phyloP scores from a whole-genome alignment of 2,797 vertebrate genomes.

The Gymnothorax javanicus region DNA sequence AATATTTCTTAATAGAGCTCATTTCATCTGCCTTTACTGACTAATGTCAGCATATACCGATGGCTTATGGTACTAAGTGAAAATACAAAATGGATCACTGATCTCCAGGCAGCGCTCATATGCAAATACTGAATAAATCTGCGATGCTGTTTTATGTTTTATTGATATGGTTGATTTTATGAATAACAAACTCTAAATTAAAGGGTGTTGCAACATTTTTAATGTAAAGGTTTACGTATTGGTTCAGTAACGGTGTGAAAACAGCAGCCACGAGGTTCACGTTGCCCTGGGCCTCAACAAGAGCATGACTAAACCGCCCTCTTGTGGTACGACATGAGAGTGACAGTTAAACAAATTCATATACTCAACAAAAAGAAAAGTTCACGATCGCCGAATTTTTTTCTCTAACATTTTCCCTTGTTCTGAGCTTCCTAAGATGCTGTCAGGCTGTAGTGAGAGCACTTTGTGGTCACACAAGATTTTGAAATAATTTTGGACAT shows the following conservation, averaged over 20 bases:
- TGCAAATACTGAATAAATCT: background rate
- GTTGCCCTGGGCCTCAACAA: background rate
- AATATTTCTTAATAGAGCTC: background rate
- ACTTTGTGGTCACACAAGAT: too few relatives aligned
- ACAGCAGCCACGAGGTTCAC: background rate
- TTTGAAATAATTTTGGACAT: too few relatives aligned
- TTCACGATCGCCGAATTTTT: too few relatives aligned
- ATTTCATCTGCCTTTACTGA: too few relatives aligned
- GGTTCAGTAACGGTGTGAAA: background rate
- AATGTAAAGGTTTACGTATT: background rate
- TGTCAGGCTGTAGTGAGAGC: too few relatives aligned
- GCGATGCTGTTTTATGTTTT: background rate
- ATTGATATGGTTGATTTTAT: background rate
- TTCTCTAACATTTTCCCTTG: too few relatives aligned
- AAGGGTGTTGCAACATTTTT: background rate
- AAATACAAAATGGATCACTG: too few relatives aligned
- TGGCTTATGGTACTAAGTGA: too few relatives aligned
- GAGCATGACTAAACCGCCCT: background rate
- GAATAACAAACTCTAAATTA: background rate
- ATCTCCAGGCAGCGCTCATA: background rate
- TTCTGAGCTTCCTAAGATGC: too few relatives aligned
- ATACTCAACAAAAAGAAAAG: too few relatives aligned
- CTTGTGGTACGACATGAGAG: background rate
- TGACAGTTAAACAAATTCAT: background rate
- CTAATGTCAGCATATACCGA: too few relatives aligned